phyloP scores from a whole-genome alignment of 2,113 vertebrate species.

The Syngnathoides biaculeatus region DNA sequence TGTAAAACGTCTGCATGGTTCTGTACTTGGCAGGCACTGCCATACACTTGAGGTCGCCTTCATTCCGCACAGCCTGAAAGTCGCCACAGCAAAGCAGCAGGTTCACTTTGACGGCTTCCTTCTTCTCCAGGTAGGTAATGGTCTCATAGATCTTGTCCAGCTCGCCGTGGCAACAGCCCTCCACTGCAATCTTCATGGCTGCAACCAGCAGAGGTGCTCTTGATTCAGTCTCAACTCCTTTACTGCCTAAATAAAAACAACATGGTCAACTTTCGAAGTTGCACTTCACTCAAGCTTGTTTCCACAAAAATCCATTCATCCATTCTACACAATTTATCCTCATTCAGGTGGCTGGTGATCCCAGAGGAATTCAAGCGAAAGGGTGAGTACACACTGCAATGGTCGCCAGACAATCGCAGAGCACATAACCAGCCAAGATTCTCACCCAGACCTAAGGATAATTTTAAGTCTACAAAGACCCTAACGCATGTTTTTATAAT shows the following conservation, averaged over 20 bases:
- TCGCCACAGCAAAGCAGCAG: constrained; percentile 91
- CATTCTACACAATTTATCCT: too few relatives aligned
- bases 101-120: constrained; percentile 78
- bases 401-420: too few relatives aligned
- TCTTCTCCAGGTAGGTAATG: constrained; percentile 80
- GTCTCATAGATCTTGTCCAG: constrained; percentile 96
- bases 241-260: neutral
- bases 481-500: too few relatives aligned
- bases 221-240: neutral
- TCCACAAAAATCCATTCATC: too few relatives aligned
- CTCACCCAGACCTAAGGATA: too few relatives aligned
- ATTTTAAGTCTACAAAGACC: too few relatives aligned
- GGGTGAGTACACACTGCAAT: too few relatives aligned
- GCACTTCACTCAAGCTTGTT: too few relatives aligned
- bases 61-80: constrained; percentile 93
- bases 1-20: constrained; percentile 93
- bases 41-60: constrained; percentile 93
- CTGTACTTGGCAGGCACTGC: constrained; percentile 90
- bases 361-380: too few relatives aligned
- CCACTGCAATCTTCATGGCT: constrained; percentile 90
- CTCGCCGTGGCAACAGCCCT: constrained; percentile 93
- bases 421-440: too few relatives aligned
- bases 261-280: neutral
- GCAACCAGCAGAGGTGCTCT: neutral
- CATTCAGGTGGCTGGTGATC: too few relatives aligned